Evolutionary conservation across 2,888 invertebrate species (phyloP).

Genomic region (Stegophylla sp.): DNA sequence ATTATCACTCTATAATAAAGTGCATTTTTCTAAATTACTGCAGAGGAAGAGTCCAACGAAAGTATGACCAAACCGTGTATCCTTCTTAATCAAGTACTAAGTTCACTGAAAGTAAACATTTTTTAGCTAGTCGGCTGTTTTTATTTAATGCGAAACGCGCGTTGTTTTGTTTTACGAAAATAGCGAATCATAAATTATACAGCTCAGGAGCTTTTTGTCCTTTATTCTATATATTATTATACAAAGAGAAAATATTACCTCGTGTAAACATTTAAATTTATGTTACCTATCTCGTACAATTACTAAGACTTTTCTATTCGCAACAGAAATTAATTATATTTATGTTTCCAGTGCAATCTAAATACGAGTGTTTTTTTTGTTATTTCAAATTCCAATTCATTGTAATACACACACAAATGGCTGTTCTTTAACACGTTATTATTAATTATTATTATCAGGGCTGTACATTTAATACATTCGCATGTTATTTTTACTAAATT

Average conservation of each 20-base stretch:
- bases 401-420: neutral
- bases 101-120: neutral
- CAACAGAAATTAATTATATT: constrained; percentile 29
- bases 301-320: constrained; percentile 2
- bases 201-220: neutral
- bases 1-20: too few relatives aligned
- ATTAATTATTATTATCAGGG: neutral
- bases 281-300: constrained; percentile 18
- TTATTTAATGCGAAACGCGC: neutral
- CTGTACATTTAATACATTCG: neutral
- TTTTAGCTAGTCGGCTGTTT: neutral
- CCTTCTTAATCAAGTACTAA: neutral
- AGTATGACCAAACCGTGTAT: neutral
- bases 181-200: neutral
- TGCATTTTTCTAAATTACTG: too few relatives aligned
- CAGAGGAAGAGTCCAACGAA: too few relatives aligned
- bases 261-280: constrained; percentile 22
- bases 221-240: constrained; percentile 1
- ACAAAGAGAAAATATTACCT: constrained; percentile 9
- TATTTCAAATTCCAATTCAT: constrained; percentile 17
- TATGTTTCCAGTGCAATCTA: neutral
- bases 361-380: neutral
- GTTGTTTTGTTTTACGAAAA: neutral
- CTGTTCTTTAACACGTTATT: neutral
- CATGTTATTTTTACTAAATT: neutral